Base-by-base conservation (phyloP, 30 jellyfish, hydroid and myxozoan genomes). In the Rhopilema esculentum region DNA sequence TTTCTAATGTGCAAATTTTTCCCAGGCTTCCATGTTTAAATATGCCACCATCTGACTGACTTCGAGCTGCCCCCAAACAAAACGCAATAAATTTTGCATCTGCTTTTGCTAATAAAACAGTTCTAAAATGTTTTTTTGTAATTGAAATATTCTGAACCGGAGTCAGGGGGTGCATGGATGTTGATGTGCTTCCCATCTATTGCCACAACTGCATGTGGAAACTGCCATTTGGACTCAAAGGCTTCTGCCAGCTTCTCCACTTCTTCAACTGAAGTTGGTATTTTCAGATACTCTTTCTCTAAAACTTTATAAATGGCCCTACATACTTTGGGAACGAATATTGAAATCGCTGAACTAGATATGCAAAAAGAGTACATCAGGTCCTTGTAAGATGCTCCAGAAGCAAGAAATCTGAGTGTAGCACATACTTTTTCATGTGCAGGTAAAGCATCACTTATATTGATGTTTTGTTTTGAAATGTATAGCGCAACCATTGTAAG, bases 151-250 rank as follows among this genome's bases (percentile, higher is more conserved):
- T 82, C 91, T 8, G 91, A 82, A 20, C 83, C 83, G 16, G 72
- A 20, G 66, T 66, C 33, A n/a, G n/a, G 77, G 16, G 85, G 92
- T 12, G 85, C 77, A 25, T 57, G 76, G 62, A 49, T 49, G 18
- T 32, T 67, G 49, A 69, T 25, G 77, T 83, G 92, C 65, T 67
- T 49, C 76, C 85, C 76, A 67, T 83, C 92, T 29, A 83, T 48
- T 83, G 92, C 92, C 64, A 77, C 77, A 50, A 67, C 77, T 21
- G 92, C 92, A 68, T 83, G 77, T 30, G 92, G 92, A 51, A 83
- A 83, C 72, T 67, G 77, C 92, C 84, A 68, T 83, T 83, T 83
- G 53, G 72, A 49, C 65, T 70, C 82, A 70, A 83, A 83, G 77
- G 51, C 85, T 40, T 69, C 77, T 69, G 81, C 70, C n/a, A 66